Percentiles rank a stretch among this genome's conserved stretches.
Evolutionary conservation across 1,140 invertebrate species (phyloP).

Genomic region (Neomicropteryx cornuta): DNA sequence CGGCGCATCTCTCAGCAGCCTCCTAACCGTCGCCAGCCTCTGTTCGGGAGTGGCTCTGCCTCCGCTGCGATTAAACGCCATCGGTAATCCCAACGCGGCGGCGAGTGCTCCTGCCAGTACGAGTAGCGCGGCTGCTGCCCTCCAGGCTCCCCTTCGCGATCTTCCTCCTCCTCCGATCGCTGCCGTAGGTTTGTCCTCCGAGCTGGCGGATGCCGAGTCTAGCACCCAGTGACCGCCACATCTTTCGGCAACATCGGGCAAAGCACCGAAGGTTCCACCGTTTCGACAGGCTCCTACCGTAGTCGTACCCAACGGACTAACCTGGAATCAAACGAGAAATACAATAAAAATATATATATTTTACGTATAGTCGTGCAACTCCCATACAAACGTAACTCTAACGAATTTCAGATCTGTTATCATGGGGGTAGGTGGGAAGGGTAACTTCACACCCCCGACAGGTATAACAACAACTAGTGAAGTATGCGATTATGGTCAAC

Average conservation of each 20-base stretch:
- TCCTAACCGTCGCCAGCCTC: constrained; percentile 41
- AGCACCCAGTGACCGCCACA: constrained; percentile 35
- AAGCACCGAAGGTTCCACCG: constrained; percentile 34
- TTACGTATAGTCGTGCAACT: too few relatives aligned
- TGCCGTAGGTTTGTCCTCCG: constrained; percentile 34
- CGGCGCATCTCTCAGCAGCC: constrained; percentile 47
- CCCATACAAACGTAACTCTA: too few relatives aligned
- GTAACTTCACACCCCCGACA: too few relatives aligned
- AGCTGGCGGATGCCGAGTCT: constrained; percentile 34
- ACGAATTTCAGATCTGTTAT: too few relatives aligned
- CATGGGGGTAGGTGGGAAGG: too few relatives aligned
- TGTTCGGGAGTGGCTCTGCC: constrained; percentile 43
- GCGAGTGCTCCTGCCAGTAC: constrained; percentile 31
- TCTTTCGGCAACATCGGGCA: constrained; percentile 38
- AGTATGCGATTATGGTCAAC: too few relatives aligned
- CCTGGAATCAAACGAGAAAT: constrained; percentile 8
- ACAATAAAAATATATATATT: too few relatives aligned
- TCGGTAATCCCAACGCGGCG: constrained; percentile 31
- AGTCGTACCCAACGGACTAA: too few relatives aligned
- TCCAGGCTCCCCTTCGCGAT: constrained; percentile 28
- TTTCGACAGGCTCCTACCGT: too few relatives aligned
- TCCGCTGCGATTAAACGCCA: constrained; percentile 32
- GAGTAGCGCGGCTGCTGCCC: constrained; percentile 31
- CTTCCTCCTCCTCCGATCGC: not conserved
- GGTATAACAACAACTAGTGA: too few relatives aligned